Conservation (phyloP, 2,113 vertebrate genomes). For the Rallus limicola region DNA sequence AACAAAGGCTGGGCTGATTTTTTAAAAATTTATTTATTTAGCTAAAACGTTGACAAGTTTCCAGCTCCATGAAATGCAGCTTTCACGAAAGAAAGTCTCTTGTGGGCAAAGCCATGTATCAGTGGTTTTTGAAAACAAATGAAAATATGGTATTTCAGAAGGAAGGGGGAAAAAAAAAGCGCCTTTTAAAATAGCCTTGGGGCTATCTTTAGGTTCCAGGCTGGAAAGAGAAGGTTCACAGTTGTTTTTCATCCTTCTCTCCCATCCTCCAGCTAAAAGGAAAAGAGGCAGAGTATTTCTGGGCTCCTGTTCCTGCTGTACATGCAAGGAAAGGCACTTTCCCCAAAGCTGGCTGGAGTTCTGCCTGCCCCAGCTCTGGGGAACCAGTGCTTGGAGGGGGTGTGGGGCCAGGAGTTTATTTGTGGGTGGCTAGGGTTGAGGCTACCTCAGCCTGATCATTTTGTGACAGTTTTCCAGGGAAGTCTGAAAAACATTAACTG, state of each 20-base stretch:
- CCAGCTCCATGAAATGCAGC: background rate
- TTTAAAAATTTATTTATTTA: background rate
- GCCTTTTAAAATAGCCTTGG: background rate
- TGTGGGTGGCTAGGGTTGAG: background rate
- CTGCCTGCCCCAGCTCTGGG: background rate
- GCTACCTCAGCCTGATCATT: background rate
- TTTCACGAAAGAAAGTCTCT: background rate
- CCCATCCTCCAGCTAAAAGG: background rate
- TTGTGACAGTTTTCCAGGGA: background rate
- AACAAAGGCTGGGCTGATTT: background rate
- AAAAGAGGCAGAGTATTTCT: background rate
- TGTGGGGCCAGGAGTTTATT: background rate
- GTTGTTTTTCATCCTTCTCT: background rate
- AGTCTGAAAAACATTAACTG: background rate
- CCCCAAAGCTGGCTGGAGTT: background rate
- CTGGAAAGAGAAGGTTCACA: background rate
- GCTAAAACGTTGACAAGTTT: background rate
- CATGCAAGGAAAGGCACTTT: background rate
- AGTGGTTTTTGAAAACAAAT: background rate
- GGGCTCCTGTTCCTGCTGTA: background rate
- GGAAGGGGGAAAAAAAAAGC: too few relatives aligned
- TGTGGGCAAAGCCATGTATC: rapidly evolving
- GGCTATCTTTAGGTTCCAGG: background rate
- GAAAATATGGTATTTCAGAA: background rate
- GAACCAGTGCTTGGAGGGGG: background rate